A percentile compares a stretch with the other conserved stretches of the same genome.
phyloP scores from a whole-genome alignment of 2,797 vertebrate genomes.

The Columba guinea region DNA sequence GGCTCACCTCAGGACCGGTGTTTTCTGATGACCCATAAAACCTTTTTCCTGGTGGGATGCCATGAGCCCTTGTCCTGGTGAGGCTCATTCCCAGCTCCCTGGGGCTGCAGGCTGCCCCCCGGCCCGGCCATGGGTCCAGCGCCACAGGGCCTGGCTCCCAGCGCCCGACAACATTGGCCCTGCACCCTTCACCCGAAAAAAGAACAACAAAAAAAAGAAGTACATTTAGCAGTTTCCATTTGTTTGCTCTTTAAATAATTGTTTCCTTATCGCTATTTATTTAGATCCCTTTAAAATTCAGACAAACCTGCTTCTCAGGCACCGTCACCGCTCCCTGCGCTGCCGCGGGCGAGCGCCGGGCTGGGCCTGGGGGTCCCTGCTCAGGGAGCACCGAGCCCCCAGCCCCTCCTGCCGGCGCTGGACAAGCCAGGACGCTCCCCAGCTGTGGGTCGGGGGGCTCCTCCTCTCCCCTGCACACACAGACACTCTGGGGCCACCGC shows the following conservation, averaged over 20 bases:
- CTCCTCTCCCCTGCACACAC: accelerated
- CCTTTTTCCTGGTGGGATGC: not conserved
- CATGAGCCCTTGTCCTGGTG: accelerated
- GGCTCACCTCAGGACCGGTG: not conserved
- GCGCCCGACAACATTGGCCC: not conserved
- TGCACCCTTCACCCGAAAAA: not conserved
- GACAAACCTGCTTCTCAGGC: constrained; percentile 68
- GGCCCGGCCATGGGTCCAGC: not conserved
- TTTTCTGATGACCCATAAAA: not conserved
- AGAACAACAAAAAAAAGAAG: not conserved
- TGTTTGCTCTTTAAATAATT: constrained; percentile 73
- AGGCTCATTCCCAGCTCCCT: not conserved
- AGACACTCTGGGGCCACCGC: not conserved
- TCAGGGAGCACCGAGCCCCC: accelerated
- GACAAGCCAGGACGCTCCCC: not conserved
- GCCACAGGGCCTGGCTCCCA: not conserved
- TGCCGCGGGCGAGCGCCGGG: not conserved
- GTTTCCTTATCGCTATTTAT: constrained; percentile 65
- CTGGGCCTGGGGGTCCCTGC: not conserved
- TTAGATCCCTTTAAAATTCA: constrained; percentile 61
- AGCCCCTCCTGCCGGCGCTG: accelerated
- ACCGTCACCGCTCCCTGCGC: constrained; percentile 14
- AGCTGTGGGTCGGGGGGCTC: accelerated
- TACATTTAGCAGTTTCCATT: constrained; percentile 36
- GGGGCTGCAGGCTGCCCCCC: not conserved